These are phyloP conservation scores for Cerastis rubricosa DNA, from an alignment of 2,888 invertebrate genomes.

Conservation along the genomic window DNA sequence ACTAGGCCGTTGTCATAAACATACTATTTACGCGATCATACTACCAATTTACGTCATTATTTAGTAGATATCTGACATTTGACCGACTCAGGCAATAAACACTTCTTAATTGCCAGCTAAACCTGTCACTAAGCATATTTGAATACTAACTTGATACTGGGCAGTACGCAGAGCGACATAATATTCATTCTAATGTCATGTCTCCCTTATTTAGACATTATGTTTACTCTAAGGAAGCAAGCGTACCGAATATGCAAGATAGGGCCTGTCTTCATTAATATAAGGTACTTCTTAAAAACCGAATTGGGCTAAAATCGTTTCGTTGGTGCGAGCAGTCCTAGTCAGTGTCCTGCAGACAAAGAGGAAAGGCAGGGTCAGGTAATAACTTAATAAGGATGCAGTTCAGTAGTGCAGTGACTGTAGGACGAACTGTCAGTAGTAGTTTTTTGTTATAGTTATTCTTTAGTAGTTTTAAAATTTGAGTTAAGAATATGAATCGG, in stretches of 20 bases:
- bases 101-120: conserved; percentile 27
- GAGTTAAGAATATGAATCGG: neutral
- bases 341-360: neutral
- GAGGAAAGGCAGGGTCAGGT: neutral
- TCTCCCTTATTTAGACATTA: neutral
- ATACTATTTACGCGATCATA: neutral
- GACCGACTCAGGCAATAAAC: conserved; percentile 19
- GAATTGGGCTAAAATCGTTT: neutral
- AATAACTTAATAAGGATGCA: no score
- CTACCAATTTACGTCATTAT: conserved; percentile 5
- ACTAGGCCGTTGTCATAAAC: conserved; percentile 1
- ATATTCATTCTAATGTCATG: neutral
- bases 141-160: neutral
- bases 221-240: neutral
- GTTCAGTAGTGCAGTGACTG: no score
- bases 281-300: neutral
- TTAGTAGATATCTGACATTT: conserved; percentile 1
- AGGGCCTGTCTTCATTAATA: neutral
- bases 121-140: conserved; percentile 22
- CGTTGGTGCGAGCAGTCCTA: neutral
- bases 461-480: no score
- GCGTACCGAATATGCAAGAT: neutral
- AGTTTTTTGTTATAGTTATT: no score
- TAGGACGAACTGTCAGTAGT: no score
- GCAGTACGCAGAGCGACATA: neutral